Evolutionary conservation across 2,113 vertebrate species (phyloP).

Genomic region (Picathartes gymnocephalus): DNA sequence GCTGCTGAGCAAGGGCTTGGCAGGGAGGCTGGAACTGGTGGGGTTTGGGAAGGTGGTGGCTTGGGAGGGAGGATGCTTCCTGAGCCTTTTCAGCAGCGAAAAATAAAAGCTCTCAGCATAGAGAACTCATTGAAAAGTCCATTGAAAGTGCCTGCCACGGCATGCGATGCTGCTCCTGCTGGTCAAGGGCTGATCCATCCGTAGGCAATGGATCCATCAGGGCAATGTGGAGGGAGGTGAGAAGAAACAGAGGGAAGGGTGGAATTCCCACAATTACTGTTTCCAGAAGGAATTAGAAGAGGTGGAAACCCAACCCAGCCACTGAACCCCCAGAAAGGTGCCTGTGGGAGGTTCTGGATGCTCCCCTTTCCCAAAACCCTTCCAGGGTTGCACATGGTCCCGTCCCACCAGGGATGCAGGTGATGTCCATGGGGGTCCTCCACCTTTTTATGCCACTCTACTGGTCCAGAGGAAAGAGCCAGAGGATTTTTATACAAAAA

Average conservation of each 20-base stretch:
- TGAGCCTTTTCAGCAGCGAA: neutral
- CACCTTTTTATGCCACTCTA: neutral
- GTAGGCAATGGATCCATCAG: neutral
- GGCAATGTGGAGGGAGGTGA: neutral
- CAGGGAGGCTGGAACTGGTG: neutral
- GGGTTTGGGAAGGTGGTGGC: neutral
- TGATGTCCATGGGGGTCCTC: rapidly evolving
- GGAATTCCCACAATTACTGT: neutral
- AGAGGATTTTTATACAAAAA: neutral
- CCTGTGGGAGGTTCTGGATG: rapidly evolving
- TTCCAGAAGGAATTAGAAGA: neutral
- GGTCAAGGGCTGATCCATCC: neutral
- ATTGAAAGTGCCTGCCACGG: rapidly evolving
- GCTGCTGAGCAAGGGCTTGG: too few species aligned
- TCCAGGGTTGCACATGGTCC: neutral
- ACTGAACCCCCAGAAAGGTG: neutral
- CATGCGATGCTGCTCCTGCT: neutral
- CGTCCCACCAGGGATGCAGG: neutral
- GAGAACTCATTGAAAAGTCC: neutral
- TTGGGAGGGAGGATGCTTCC: neutral
- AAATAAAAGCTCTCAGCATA: neutral
- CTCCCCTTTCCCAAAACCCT: neutral
- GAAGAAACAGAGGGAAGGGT: neutral
- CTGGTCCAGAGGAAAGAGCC: neutral
- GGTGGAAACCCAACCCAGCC: neutral